Percentiles rank a stretch among this genome's conserved stretches.
phyloP scores from a whole-genome alignment of 2,888 invertebrate species.

The Drosophila peninsularis region DNA sequence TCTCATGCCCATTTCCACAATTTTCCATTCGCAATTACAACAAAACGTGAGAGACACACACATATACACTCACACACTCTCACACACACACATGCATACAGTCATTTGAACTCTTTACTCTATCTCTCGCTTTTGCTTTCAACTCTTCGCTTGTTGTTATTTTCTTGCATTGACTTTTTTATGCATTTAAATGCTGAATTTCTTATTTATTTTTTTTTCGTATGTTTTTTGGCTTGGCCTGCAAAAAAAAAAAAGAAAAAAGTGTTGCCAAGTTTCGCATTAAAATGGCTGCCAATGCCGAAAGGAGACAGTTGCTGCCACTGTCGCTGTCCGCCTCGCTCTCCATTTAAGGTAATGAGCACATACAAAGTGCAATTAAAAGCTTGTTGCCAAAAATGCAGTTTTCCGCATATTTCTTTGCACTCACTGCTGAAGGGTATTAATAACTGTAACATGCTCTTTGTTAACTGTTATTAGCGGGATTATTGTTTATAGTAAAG shows the following conservation, averaged over 20 bases:
- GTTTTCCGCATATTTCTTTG: slow-evolving; percentile 51
- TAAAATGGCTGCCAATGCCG: slow-evolving; percentile 63
- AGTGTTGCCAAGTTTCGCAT: slow-evolving; percentile 74
- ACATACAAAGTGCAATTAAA: slow-evolving; percentile 82
- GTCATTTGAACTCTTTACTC: slow-evolving; percentile 7
- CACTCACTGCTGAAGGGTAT: slow-evolving; percentile 1
- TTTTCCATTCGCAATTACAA: slow-evolving; percentile 52
- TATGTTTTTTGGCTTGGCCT: slow-evolving; percentile 9
- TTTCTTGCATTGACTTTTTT: slow-evolving; percentile 38
- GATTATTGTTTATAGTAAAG: not conserved
- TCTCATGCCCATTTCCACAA: slow-evolving; percentile 40
- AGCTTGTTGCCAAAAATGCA: slow-evolving; percentile 79
- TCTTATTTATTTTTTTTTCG: slow-evolving; percentile 12
- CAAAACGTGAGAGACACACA: slow-evolving; percentile 52
- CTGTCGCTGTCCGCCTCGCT: slow-evolving; percentile 28
- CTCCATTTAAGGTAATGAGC: slow-evolving; percentile 82
- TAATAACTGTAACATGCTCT: rapidly evolving
- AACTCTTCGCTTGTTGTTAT: slow-evolving; percentile 36
- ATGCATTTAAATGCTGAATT: slow-evolving; percentile 42
- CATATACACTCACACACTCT: not conserved
- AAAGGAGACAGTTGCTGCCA: slow-evolving; percentile 29
- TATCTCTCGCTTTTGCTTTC: slow-evolving; percentile 7
- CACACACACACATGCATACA: not conserved
- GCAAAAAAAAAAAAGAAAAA: slow-evolving; percentile 21
- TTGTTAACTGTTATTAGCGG: not conserved